Evolutionary conservation across 2,888 invertebrate genomes (phyloP), one percentile per base, ranked within the genome.

Genomic region (Trisateles emortualis): DNA sequence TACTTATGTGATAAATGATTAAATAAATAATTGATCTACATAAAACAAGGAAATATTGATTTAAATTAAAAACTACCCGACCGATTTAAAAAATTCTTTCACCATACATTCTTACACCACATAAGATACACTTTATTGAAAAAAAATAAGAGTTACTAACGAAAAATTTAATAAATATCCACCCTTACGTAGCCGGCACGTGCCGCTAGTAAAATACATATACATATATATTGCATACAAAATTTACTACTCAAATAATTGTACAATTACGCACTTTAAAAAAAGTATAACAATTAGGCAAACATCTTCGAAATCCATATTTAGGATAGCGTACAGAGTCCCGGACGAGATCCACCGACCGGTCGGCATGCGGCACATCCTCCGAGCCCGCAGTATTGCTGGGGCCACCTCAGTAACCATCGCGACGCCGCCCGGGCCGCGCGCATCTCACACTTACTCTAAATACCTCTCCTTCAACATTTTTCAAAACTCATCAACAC

Each of bases 361-460:
- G 39, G 52, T 67, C 63, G 35, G 33, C 41, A 59, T 62, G 49
- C 63, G 35, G 33, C 41, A 59, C 64, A 51, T 55, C 59, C 58
- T 54, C 30, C 16, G 29, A 30, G 36, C 38, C 64, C 59, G 68
- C 71, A 64, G 53, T 57, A 48, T 60, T 52, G 55, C 55, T 50
- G 58, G 63, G 64, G 47, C 35, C 29, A n/a, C 50, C 38, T 52
- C 72, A 71, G 70, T 71, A 54, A 50, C 64, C 45, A 53, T 44
- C 55, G 64, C 64, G 72, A 38, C 69, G 55, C 55, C 52, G 60
- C 52, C 52, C 51, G 47, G 62, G 68, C 53, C 58, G 60, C 57
- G 50, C 76, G 76, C 52, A 43, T 48, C 58, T 22, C 43, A 32
- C 49, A 54, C 51, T 43, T 33, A 46, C 51, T 59, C 53, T 17